These are phyloP conservation scores for Sebastes minor DNA, from an alignment of 2,797 vertebrate genomes.

Conservation along the genomic window DNA sequence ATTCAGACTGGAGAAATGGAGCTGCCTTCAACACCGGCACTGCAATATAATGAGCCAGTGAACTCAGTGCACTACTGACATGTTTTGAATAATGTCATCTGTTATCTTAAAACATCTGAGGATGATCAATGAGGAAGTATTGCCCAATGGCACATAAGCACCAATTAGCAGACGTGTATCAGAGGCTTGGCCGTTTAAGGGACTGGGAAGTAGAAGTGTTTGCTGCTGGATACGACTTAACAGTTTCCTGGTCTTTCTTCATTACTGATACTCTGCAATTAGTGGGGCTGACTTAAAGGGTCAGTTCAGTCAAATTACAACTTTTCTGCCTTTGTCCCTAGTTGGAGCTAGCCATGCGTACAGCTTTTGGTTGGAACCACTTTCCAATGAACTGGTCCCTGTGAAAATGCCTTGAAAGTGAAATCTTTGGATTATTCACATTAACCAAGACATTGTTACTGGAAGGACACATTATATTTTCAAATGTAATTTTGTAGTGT, in stretches of 20 bases:
- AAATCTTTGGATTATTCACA: not conserved
- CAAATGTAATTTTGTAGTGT: not conserved
- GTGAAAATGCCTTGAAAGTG: not conserved
- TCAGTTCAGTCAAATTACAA: conserved; percentile 1
- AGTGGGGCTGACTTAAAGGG: not conserved
- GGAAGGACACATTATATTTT: not conserved
- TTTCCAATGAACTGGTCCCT: not conserved
- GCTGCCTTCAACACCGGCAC: not conserved
- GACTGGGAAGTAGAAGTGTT: conserved; percentile 1
- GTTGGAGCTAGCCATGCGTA: not conserved
- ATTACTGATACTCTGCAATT: conserved; percentile 15
- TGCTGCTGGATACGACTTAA: conserved; percentile 8
- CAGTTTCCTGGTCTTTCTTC: not conserved
- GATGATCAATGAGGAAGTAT: conserved; percentile 29
- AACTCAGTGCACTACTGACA: not conserved
- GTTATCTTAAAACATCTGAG: conserved; percentile 15
- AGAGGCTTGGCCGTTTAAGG: conserved; percentile 10
- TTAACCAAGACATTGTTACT: not conserved
- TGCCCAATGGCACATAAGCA: conserved; percentile 16
- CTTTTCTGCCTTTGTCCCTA: not conserved
- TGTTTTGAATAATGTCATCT: conserved; percentile 32
- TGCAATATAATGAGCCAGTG: conserved; percentile 32
- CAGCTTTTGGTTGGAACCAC: not conserved
- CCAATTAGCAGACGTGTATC: conserved; percentile 43
- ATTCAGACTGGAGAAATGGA: not conserved